Evolutionary conservation across 1,140 invertebrate species (phyloP).

Genomic region (Diabrotica virgifera): DNA sequence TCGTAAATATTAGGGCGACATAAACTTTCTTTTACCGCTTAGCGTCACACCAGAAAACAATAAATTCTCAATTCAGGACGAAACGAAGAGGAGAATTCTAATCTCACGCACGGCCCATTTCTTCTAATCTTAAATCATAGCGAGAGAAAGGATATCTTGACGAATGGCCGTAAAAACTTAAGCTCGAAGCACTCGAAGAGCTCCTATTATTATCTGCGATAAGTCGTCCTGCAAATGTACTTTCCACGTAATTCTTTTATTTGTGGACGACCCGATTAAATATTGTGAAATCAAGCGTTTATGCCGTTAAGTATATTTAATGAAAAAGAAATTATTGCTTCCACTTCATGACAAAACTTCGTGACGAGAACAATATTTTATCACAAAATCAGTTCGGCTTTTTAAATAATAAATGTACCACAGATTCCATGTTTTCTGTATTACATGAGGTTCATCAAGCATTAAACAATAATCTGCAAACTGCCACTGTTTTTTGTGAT

Average conservation of each 20-base stretch:
- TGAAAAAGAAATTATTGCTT: too few relatives aligned
- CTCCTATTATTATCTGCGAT: constrained; percentile 28
- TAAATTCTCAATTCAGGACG: constrained; percentile 10
- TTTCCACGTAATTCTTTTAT: constrained; percentile 30
- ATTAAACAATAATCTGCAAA: too few relatives aligned
- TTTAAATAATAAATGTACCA: too few relatives aligned
- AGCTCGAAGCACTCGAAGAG: constrained; percentile 21
- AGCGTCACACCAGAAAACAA: constrained; percentile 10
- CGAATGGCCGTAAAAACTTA: constrained; percentile 25
- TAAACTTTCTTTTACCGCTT: background rate
- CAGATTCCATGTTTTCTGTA: too few relatives aligned
- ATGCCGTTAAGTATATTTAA: too few relatives aligned
- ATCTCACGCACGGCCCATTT: constrained; percentile 36
- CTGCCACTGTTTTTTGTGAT: too few relatives aligned
- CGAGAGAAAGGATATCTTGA: constrained; percentile 30
- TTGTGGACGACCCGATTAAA: constrained; percentile 14
- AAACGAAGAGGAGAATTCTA: constrained; percentile 25
- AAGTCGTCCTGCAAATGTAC: constrained; percentile 25
- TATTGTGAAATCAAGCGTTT: too few relatives aligned
- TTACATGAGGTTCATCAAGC: too few relatives aligned
- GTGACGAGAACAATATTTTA: too few relatives aligned
- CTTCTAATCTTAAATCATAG: constrained; percentile 37
- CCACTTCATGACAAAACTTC: too few relatives aligned
- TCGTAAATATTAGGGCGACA: constrained; percentile 2
- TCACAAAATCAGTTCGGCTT: too few relatives aligned